phyloP scores from a whole-genome alignment of 2,113 vertebrate genomes.

The Meriones unguiculatus region DNA sequence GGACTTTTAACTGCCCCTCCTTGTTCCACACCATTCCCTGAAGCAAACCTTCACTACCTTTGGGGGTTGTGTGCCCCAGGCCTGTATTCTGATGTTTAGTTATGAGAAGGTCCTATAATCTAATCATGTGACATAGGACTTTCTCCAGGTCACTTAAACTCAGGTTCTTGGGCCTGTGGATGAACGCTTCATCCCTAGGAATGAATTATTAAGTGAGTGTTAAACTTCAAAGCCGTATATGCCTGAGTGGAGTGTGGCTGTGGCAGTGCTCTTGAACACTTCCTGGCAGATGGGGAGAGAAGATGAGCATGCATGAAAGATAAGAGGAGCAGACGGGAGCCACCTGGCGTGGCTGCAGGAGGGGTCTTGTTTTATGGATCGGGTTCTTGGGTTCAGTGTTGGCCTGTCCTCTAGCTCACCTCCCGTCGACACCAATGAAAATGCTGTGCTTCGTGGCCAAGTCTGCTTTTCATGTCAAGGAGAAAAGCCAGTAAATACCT shows the following conservation, averaged over 20 bases:
- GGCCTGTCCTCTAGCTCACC: neutral
- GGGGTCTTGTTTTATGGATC: rapidly evolving
- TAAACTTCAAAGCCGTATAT: neutral
- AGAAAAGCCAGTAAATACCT: neutral
- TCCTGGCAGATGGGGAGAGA: neutral
- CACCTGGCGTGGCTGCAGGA: neutral
- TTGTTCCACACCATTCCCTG: neutral
- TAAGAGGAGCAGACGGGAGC: neutral
- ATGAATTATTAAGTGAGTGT: neutral
- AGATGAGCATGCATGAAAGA: neutral
- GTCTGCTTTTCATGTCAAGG: neutral
- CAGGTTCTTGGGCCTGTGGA: neutral
- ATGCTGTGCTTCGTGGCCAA: neutral
- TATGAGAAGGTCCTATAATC: neutral
- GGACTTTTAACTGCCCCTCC: neutral
- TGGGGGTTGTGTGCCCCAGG: neutral
- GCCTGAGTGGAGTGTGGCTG: no score
- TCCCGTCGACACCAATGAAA: rapidly evolving
- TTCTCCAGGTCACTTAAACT: neutral
- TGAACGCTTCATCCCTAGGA: neutral
- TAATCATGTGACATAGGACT: no score
- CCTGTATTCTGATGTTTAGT: neutral
- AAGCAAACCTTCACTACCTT: no score
- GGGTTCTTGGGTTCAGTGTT: rapidly evolving
- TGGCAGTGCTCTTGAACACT: rapidly evolving